phyloP scores from a whole-genome alignment of 2,888 invertebrate genomes.

The Aethes cnicana region DNA sequence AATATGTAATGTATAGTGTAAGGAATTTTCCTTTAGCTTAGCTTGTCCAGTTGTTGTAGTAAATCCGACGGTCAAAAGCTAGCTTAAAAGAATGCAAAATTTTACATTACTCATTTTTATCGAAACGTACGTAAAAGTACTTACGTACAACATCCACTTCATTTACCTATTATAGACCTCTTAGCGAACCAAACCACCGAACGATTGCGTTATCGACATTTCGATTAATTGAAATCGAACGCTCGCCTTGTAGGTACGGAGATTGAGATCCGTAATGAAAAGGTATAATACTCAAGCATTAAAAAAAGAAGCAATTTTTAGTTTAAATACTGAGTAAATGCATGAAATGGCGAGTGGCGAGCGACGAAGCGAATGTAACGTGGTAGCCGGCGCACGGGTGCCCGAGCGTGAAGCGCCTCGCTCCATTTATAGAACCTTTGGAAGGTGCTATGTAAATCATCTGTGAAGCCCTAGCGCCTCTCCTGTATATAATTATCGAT shows the following conservation, averaged over 20 bases:
- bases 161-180: not conserved
- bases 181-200: conserved; percentile 6
- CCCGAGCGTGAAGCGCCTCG: conserved; percentile 58
- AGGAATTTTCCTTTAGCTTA: too few species aligned
- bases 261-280: conserved; percentile 8
- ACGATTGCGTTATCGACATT: conserved; percentile 23
- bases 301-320: too few species aligned
- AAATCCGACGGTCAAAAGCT: too few species aligned
- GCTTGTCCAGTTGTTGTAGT: too few species aligned
- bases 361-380: conserved; percentile 64
- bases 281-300: conserved; percentile 5
- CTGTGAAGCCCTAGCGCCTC: conserved; percentile 33
- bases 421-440: conserved; percentile 56
- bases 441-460: conserved; percentile 38
- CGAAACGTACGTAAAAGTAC: too few species aligned
- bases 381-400: conserved; percentile 47
- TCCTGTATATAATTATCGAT: conserved; percentile 36
- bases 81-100: too few species aligned
- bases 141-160: too few species aligned
- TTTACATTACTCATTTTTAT: too few species aligned
- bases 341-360: conserved; percentile 39
- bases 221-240: conserved; percentile 20
- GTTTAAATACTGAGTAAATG: conserved; percentile 26
- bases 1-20: too few species aligned
- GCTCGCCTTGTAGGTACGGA: conserved; percentile 11